Conservation (phyloP, 2,113 vertebrate genomes). For the Cebus imitator region DNA sequence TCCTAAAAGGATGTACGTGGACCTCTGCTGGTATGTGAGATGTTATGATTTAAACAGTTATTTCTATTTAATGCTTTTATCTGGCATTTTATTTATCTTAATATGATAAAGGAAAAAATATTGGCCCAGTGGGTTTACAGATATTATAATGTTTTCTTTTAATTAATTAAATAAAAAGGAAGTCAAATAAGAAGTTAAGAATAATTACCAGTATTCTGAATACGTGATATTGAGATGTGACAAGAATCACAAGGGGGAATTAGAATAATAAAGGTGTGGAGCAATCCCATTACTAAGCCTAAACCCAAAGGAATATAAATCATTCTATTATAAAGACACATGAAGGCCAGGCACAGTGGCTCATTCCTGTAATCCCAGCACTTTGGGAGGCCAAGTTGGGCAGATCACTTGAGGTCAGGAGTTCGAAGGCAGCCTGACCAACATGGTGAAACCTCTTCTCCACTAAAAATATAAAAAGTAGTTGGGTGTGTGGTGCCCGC, state of each 20-base stretch:
- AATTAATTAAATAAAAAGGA: neutral
- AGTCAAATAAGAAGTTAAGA: neutral
- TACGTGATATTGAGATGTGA: neutral
- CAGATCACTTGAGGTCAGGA: too few species aligned
- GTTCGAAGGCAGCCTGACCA: too few species aligned
- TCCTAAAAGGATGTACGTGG: neutral
- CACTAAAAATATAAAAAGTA: too few species aligned
- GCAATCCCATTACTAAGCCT: too few species aligned
- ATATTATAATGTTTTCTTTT: neutral
- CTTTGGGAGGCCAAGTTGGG: too few species aligned
- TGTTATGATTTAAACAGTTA: neutral
- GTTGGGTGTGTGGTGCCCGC: fast-evolving
- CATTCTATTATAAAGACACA: too few species aligned
- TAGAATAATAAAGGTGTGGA: neutral
- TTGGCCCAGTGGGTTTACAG: neutral
- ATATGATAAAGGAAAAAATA: neutral
- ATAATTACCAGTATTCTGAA: neutral
- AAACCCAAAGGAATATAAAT: too few species aligned
- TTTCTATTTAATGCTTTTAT: neutral
- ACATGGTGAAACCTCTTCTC: too few species aligned
- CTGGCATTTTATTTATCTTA: neutral
- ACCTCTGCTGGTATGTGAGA: neutral
- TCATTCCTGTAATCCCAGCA: too few species aligned
- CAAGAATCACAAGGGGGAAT: neutral
- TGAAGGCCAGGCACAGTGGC: too few species aligned